phyloP scores from a whole-genome alignment of 2,888 invertebrate species.

The Xylocampa areola region DNA sequence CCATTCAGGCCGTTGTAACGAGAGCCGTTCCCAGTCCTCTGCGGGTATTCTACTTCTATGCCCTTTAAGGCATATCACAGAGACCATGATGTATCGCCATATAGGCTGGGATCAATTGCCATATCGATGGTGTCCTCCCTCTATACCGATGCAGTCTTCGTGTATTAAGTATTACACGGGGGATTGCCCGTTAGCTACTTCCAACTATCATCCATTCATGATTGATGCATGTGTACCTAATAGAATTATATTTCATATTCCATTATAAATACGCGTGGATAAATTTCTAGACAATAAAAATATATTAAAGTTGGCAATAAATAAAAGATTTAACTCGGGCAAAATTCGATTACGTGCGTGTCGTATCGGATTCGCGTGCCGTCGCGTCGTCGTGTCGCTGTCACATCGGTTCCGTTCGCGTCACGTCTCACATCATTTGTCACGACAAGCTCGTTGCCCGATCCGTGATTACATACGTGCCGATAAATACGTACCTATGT shows the following conservation, averaged over 20 bases:
- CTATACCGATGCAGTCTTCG: too few species aligned
- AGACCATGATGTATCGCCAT: background rate
- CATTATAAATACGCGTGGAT: slow-evolving; percentile 24
- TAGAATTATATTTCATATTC: slow-evolving; percentile 14
- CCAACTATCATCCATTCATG: slow-evolving; percentile 14
- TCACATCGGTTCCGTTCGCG: slow-evolving; percentile 56
- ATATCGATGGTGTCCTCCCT: background rate
- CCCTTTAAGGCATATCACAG: background rate
- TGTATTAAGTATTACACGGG: too few species aligned
- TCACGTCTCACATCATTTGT: slow-evolving; percentile 63
- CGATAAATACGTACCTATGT: slow-evolving; percentile 31
- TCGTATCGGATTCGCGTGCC: slow-evolving; percentile 61
- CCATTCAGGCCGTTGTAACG: too few species aligned
- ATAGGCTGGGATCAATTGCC: background rate
- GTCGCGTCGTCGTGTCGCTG: slow-evolving; percentile 52
- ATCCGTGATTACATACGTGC: slow-evolving; percentile 48
- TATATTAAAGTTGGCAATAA: slow-evolving; percentile 47
- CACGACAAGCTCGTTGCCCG: slow-evolving; percentile 44
- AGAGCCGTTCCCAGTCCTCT: too few species aligned
- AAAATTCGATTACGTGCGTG: slow-evolving; percentile 68
- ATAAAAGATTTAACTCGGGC: slow-evolving; percentile 58
- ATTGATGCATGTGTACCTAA: slow-evolving; percentile 17
- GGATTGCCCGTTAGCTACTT: background rate
- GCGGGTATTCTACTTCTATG: too few species aligned
- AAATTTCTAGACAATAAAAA: slow-evolving; percentile 26